Evolutionary conservation across 2,888 invertebrate genomes (phyloP).

Genomic region (Tridacna crocea): DNA sequence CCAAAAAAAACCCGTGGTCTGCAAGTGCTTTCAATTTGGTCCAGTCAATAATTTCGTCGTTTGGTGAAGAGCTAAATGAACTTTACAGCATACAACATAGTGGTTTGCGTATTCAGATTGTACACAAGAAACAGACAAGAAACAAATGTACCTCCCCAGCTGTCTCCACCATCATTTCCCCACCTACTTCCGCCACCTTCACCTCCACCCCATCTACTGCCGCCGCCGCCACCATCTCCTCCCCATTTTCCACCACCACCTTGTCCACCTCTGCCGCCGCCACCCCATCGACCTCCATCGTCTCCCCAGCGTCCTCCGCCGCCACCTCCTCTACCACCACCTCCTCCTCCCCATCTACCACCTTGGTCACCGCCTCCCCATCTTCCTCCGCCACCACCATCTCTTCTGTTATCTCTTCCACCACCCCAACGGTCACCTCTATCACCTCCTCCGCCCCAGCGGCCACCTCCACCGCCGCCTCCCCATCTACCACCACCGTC

Average conservation of each 20-base stretch:
- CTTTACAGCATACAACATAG: too few relatives aligned
- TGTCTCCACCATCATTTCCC: slow-evolving; percentile 44
- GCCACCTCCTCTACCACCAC: slow-evolving; percentile 35
- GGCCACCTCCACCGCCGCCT: slow-evolving; percentile 45
- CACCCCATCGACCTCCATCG: slow-evolving; percentile 26
- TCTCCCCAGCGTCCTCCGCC: slow-evolving; percentile 37
- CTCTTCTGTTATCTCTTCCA: slow-evolving; percentile 34
- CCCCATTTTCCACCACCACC: slow-evolving; percentile 20
- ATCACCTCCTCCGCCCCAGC: slow-evolving; percentile 22
- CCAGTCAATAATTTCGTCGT: too few relatives aligned
- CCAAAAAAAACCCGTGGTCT: too few relatives aligned
- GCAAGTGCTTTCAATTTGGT: too few relatives aligned
- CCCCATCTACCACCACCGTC: slow-evolving; percentile 7
- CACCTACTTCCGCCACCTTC: slow-evolving; percentile 11
- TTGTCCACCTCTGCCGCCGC: slow-evolving; percentile 22
- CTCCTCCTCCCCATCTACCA: slow-evolving; percentile 25
- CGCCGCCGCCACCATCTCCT: not conserved
- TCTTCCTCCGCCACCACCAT: slow-evolving; percentile 28
- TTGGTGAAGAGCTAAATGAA: too few relatives aligned
- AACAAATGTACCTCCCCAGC: slow-evolving; percentile 20
- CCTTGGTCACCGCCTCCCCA: slow-evolving; percentile 27
- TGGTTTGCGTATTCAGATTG: too few relatives aligned
- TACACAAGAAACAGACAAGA: too few relatives aligned
- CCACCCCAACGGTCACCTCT: slow-evolving; percentile 44
- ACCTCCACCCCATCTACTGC: slow-evolving; percentile 6